Conservation (phyloP, 2,888 invertebrate species). For the Cheilosia urbana region DNA sequence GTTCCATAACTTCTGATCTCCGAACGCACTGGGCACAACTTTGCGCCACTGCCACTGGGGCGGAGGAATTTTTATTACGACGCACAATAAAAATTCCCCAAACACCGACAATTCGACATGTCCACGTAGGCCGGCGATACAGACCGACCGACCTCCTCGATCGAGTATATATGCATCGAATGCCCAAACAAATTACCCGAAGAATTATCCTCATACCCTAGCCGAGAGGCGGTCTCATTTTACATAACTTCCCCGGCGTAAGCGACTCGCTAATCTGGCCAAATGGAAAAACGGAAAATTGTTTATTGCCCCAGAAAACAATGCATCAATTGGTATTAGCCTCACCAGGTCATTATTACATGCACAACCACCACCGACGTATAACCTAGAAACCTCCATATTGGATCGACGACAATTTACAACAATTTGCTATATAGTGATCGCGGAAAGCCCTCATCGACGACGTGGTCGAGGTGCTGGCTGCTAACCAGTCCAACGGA, state of each 20-base stretch:
- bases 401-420: constrained; percentile 17
- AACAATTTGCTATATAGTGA: constrained; percentile 30
- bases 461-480: constrained; percentile 17
- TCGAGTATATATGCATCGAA: background rate
- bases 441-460: constrained; percentile 3
- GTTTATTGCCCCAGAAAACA: constrained; percentile 69
- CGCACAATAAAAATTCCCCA: constrained; percentile 61
- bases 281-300: constrained; percentile 50
- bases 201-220: constrained; percentile 32
- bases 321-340: constrained; percentile 69
- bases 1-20: constrained; percentile 19
- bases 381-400: constrained; percentile 27
- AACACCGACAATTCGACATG: constrained; percentile 20
- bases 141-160: background rate
- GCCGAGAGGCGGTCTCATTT: constrained; percentile 42
- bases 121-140: constrained; percentile 33
- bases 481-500: constrained; percentile 17
- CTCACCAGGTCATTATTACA: constrained; percentile 41
- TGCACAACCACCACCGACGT: constrained; percentile 10
- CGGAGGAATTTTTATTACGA: constrained; percentile 61
- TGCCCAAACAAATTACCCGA: constrained; percentile 41
- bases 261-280: constrained; percentile 27
- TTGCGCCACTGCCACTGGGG: constrained; percentile 29
- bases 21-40: background rate
- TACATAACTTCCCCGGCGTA: constrained; percentile 50